These are phyloP conservation scores for Achroia grisella DNA, from an alignment of 1,140 invertebrate genomes.

Conservation along the genomic window DNA sequence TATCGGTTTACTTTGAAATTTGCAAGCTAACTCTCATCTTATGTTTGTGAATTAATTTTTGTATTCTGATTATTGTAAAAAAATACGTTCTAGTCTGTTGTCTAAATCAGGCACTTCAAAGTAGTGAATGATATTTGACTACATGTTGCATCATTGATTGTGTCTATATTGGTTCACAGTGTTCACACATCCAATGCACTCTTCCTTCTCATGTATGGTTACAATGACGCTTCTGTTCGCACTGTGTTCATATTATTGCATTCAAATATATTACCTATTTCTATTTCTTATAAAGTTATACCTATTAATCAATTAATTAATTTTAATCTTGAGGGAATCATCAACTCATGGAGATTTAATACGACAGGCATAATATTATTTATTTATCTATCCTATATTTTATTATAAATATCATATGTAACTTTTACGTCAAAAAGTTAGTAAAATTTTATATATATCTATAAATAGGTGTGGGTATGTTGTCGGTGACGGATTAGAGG, in stretches of 20 bases:
- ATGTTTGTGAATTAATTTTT: slow-evolving; percentile 1
- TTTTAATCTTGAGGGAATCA: slow-evolving; percentile 3
- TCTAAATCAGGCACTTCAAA: too few species aligned
- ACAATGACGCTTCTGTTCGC: background rate
- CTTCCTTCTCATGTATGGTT: too few species aligned
- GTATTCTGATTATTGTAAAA: slow-evolving; percentile 1
- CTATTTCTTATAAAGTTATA: background rate
- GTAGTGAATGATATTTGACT: too few species aligned
- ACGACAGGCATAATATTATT: background rate
- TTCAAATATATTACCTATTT: background rate
- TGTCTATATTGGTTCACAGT: too few species aligned
- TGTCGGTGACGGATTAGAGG: too few species aligned
- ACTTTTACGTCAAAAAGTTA: background rate
- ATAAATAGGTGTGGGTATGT: too few species aligned
- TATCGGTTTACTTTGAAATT: background rate
- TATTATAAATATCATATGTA: background rate
- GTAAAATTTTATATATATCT: too few species aligned
- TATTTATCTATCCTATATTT: background rate
- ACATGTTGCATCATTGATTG: too few species aligned
- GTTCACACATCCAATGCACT: too few species aligned
- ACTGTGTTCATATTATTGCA: background rate
- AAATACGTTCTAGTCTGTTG: too few species aligned
- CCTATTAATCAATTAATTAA: background rate
- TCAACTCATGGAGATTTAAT: background rate
- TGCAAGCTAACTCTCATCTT: slow-evolving; percentile 1